Base-by-base conservation (phyloP, 2,888 invertebrate genomes). In the Panorpa germanica region DNA sequence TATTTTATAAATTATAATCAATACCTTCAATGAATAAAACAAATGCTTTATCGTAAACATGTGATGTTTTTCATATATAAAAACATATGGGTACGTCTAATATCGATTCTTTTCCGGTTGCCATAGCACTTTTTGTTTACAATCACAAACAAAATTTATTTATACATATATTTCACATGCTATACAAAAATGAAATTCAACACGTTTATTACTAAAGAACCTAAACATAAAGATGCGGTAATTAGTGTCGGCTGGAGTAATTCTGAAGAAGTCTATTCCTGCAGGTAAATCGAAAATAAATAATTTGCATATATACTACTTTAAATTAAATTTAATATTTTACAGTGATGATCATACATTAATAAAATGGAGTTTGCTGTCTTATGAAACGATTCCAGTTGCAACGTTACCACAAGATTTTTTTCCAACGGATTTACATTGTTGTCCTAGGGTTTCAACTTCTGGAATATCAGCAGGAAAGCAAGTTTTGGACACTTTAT, bases 221-320 rank as follows among this genome's bases (percentile, higher is more conserved):
- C 74, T 12, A 71, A 76, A 33, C 76, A 82, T 50, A 59, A 58
- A 36, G 78, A 77, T 42, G 67, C 81, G n/a, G 76, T 86, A 8
- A 77, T 82, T 35, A 88, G 90, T 50, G 76, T 90, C 9, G 81
- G 81, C 39, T 96, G 95, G 95, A 81, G 78, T 50, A 82, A 76
- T 41, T 74, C 83, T 16, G 93, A 95, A 52, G 93, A 95, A 53
- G 75, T 91, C 27, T 85, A 78, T 56, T 86, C 90, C 14, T 78
- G 80, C 43, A 80, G 83, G 86, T 82, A 52, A 53, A 54, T 48
- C 27, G 16, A 21, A 22, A 23, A 25, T 24, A 29, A 19, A 28
- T 28, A 31, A 28, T 32, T 28, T 20, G 15, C 19, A 27, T 19
- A 23, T 31, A 25, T 28, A 28, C 15, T 14, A 28, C 26, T 19